Conservation (phyloP, 2,888 invertebrate species). For the Dynastes maya region DNA sequence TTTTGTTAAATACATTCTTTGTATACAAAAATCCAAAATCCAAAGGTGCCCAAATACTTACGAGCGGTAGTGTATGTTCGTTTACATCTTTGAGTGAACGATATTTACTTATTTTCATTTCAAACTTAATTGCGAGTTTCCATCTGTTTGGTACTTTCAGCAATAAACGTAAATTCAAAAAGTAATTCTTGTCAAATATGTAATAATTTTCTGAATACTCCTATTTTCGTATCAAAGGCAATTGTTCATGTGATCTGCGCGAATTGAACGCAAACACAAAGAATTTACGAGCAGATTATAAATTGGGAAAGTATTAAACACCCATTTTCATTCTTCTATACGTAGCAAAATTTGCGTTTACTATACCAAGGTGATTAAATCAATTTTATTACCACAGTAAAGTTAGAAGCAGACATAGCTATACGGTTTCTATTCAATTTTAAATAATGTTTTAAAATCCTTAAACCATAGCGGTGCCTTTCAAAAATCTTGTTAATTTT, state of each 20-base stretch:
- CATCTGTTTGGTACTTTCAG: neutral
- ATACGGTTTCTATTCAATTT: neutral
- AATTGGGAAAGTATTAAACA: conserved; percentile 14
- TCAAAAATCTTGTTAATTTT: neutral
- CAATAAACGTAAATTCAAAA: neutral
- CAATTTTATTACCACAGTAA: conserved; percentile 1
- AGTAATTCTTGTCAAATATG: neutral
- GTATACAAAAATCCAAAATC: no score
- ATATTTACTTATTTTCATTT: neutral
- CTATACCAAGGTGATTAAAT: conserved; percentile 15
- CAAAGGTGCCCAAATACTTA: no score
- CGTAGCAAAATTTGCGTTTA: neutral
- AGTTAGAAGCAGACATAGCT: conserved; percentile 6
- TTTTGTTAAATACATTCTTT: no score
- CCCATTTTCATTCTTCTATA: conserved; percentile 9
- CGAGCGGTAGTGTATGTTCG: no score
- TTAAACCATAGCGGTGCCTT: neutral
- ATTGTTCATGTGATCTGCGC: conserved; percentile 5
- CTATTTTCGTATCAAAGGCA: conserved; percentile 7
- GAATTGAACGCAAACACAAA: neutral
- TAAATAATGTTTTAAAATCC: conserved; percentile 1
- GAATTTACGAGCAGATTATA: conserved; percentile 14
- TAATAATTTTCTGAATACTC: neutral
- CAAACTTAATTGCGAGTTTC: neutral
- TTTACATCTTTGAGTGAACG: neutral